phyloP scores from a whole-genome alignment of 2,113 vertebrate species.

The Cebidichthys violaceus region DNA sequence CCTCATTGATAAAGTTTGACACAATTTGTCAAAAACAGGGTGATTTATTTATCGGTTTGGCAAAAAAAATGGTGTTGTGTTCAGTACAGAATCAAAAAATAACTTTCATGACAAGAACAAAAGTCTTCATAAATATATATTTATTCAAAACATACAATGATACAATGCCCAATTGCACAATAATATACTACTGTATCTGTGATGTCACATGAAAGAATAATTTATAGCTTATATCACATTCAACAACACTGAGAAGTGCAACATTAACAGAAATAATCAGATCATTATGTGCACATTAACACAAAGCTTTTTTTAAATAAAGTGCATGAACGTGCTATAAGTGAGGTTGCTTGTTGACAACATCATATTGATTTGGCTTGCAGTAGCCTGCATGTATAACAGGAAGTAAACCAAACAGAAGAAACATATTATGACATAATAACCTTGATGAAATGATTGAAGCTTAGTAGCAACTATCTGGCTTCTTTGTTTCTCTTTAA shows the following conservation, averaged over 20 bases:
- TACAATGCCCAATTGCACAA: not conserved
- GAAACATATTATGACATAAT: not conserved
- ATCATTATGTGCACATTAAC: not conserved
- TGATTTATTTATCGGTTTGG: not conserved
- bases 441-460: not conserved
- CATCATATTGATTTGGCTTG: not conserved
- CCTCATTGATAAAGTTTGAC: constrained; percentile 46
- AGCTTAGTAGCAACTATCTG: not conserved
- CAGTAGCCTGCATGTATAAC: not conserved
- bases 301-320: constrained; percentile 10
- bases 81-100: not conserved
- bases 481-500: not conserved
- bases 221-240: constrained; percentile 13
- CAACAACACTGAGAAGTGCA: not conserved
- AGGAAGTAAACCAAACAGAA: constrained; percentile 16
- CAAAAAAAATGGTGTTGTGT: not conserved
- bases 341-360: constrained; percentile 8
- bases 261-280: constrained; percentile 12
- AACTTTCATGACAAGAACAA: not conserved
- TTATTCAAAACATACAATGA: constrained; percentile 21
- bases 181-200: not conserved
- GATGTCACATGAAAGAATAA: not conserved
- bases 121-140: constrained; percentile 18
- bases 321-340: constrained; percentile 27
- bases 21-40: not conserved